Percentiles rank a stretch among this genome's conserved stretches.
These are phyloP conservation scores for Epinephelus cyanopodus DNA, from an alignment of 2,113 vertebrate genomes.

Conservation along the genomic window DNA sequence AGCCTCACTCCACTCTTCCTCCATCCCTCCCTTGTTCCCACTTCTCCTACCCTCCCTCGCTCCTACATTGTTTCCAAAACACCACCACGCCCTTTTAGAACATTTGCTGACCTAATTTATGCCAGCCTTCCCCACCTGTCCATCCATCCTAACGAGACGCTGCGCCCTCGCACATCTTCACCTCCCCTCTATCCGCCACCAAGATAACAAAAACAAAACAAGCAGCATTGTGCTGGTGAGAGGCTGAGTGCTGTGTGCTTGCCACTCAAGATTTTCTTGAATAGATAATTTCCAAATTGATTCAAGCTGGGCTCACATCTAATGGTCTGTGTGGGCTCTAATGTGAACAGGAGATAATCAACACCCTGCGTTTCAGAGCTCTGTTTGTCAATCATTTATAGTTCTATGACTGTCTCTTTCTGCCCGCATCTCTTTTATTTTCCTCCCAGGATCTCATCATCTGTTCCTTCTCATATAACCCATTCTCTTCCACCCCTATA, in stretches of 20 bases:
- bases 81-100: conserved; percentile 57
- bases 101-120: conserved; percentile 59
- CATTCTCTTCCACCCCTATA: conserved; percentile 8
- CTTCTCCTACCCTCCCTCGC: conserved; percentile 32
- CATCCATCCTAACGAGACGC: conserved; percentile 43
- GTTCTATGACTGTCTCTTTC: conserved; percentile 37
- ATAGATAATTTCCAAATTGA: conserved; percentile 69
- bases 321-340: conserved; percentile 71
- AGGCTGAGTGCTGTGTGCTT: conserved; percentile 45
- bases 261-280: conserved; percentile 66
- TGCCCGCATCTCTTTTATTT: conserved; percentile 17
- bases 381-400: conserved; percentile 50
- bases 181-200: conserved; percentile 32
- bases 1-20: conserved; percentile 67
- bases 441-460: conserved; percentile 26
- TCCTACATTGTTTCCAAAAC: conserved; percentile 65
- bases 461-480: conserved; percentile 9
- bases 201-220: conserved; percentile 38
- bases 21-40: conserved; percentile 58
- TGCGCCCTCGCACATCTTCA: conserved; percentile 54
- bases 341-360: conserved; percentile 63
- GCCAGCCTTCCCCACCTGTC: conserved; percentile 63
- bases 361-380: conserved; percentile 49
- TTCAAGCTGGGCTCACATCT: conserved; percentile 55
- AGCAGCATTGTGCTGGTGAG: conserved; percentile 40